Conservation (phyloP, 2,113 vertebrate genomes). For the Collichthys lucidus region DNA sequence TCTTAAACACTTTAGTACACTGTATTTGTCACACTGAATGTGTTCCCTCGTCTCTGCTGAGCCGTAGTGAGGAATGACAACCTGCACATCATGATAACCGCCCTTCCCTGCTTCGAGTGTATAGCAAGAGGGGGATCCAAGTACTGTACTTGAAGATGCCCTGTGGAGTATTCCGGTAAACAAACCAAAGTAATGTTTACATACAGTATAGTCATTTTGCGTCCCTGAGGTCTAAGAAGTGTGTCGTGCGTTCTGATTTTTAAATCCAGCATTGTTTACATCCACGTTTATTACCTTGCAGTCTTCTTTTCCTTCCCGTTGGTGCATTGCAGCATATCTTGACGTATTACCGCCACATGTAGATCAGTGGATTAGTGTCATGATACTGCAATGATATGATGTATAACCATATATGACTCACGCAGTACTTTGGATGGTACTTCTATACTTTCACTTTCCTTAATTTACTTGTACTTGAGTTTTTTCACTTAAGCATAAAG, state of each 20-base stretch:
- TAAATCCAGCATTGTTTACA: background rate
- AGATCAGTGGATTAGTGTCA: background rate
- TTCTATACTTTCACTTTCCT: background rate
- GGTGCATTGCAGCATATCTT: background rate
- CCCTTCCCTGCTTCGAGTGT: background rate
- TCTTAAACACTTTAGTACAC: background rate
- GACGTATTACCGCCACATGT: background rate
- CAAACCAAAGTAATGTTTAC: background rate
- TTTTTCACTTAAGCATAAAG: background rate
- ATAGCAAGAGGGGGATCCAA: background rate
- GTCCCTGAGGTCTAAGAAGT: background rate
- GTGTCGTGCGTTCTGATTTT: background rate
- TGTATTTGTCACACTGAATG: background rate
- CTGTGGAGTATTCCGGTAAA: background rate
- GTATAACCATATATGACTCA: too few species aligned
- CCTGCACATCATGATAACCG: background rate
- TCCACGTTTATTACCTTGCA: background rate
- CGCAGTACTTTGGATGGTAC: background rate
- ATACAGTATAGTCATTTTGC: background rate
- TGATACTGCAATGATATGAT: too few species aligned
- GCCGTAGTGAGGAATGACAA: background rate
- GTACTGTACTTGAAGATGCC: background rate
- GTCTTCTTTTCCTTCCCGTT: background rate
- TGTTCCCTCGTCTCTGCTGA: too few species aligned
- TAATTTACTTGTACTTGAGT: background rate